Base-by-base conservation (phyloP, 2,888 invertebrate genomes). In the Lycaena phlaeas region DNA sequence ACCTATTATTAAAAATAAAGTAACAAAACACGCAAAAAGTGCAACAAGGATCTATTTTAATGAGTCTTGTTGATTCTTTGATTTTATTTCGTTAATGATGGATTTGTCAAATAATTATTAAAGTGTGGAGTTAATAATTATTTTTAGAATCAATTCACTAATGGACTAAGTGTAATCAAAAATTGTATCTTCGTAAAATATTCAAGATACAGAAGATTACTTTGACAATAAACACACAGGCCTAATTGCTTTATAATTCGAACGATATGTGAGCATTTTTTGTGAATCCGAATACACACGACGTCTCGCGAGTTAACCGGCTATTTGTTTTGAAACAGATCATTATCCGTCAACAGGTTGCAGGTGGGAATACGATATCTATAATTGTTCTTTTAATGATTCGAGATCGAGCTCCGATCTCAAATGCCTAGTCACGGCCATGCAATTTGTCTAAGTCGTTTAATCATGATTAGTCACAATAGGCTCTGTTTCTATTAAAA, bases 401-500 rank as follows among this genome's bases (percentile, higher is more conserved):
- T 76, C 73, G 73, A 75, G 78, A 71, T 73, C 74, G 73, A 58
- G 57, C 61, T 59, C 61, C 61, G 60, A 63, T 63, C 65, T 66
- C 72, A 71, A 68, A 72, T 85, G 85, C 84, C 72, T 74, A 84
- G 85, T 85, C 85, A 85, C 63, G 84, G 71, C 57, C 76, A 77
- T 76, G 85, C 85, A 85, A 85, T 85, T 84, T 85, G 79, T 82
- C 79, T 81, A 78, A 77, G 73, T 75, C 84, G 76, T 82, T 82
- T 84, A 76, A 85, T 85, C 82, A 79, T 84, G 84, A 82, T 84
- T 81, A 81, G 81, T 79, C 79, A 82, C 84, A 84, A 84, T 81
- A 68, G 74, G 65, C 63, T 60, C 70, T 69, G 68, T 71, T 74
- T 68, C 73, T 71, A 71, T 76, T 74, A 75, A 73, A 75, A 68